phyloP scores from a whole-genome alignment of 2,113 vertebrate species.

The Anser cygnoides region DNA sequence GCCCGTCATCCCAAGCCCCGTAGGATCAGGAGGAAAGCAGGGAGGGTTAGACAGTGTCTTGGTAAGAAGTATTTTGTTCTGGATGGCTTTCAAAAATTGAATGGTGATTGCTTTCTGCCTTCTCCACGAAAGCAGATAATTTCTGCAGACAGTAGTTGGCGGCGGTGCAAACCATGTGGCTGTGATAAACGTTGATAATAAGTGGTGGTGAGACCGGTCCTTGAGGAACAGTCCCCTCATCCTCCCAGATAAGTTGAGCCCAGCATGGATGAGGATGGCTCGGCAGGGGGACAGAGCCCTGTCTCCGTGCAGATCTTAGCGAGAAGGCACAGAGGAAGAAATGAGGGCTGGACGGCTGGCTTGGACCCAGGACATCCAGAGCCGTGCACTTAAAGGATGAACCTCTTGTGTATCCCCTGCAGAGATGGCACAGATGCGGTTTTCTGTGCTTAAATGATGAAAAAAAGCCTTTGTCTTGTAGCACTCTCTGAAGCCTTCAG shows the following conservation, averaged over 20 bases:
- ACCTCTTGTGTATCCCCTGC: fast-evolving
- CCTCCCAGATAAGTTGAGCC: not conserved
- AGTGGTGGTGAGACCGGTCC: not conserved
- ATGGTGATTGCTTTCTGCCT: not conserved
- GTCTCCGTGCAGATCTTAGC: not conserved
- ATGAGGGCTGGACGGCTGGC: not conserved
- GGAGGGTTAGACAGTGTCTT: not conserved
- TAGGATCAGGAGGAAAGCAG: not conserved
- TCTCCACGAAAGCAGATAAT: not conserved
- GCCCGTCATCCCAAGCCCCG: not conserved
- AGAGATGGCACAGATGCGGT: not conserved
- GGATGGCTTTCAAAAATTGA: not conserved
- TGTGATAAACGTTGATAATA: not conserved
- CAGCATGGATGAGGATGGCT: not conserved
- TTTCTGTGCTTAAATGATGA: not conserved
- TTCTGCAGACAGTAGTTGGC: not conserved
- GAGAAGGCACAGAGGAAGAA: not conserved
- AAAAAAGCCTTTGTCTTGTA: not conserved
- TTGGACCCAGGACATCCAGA: not conserved
- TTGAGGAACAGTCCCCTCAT: not conserved
- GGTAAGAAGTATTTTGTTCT: not conserved
- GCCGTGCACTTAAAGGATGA: not conserved
- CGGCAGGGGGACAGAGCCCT: not conserved
- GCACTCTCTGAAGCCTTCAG: not conserved
- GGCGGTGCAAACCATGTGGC: not conserved